These are phyloP conservation scores for Hydrozoanthus tunicans DNA, from an alignment of 64 coral and sea anemone species.

Conservation along the genomic window DNA sequence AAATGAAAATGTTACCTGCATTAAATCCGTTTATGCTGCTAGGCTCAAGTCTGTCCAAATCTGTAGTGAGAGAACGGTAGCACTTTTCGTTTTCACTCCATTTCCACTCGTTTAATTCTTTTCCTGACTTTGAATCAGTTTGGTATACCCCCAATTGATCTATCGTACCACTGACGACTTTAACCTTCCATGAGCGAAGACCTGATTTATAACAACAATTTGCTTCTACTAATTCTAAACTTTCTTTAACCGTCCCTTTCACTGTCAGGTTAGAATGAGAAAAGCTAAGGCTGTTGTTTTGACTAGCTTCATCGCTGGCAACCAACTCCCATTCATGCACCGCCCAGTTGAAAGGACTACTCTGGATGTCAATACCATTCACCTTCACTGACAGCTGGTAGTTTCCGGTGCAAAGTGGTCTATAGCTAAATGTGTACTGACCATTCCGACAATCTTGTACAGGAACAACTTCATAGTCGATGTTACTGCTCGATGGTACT, in stretches of 20 bases:
- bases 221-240: neutral
- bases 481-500: neutral
- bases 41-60: neutral
- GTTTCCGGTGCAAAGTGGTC: conserved; percentile 18
- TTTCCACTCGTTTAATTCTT: neutral
- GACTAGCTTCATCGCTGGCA: neutral
- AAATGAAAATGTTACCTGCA: conserved; percentile 5
- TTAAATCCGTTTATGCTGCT: neutral
- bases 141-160: neutral
- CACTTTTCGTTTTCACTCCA: neutral
- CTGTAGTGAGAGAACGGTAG: neutral
- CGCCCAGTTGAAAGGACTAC: conserved; percentile 18
- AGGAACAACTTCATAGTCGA: neutral
- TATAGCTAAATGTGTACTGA: conserved; percentile 23
- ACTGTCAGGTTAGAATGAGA: neutral
- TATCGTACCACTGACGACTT: neutral
- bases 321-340: neutral
- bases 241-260: neutral
- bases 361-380: neutral
- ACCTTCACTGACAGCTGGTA: conserved; percentile 13
- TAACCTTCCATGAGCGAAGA: neutral
- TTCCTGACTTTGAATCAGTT: neutral
- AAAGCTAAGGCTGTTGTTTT: neutral
- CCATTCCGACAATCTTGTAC: conserved; percentile 40
- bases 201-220: neutral